A percentile compares a stretch with the other conserved stretches of the same genome.
Conservation (phyloP, 2,797 vertebrate species). For the Crax fasciolata region DNA sequence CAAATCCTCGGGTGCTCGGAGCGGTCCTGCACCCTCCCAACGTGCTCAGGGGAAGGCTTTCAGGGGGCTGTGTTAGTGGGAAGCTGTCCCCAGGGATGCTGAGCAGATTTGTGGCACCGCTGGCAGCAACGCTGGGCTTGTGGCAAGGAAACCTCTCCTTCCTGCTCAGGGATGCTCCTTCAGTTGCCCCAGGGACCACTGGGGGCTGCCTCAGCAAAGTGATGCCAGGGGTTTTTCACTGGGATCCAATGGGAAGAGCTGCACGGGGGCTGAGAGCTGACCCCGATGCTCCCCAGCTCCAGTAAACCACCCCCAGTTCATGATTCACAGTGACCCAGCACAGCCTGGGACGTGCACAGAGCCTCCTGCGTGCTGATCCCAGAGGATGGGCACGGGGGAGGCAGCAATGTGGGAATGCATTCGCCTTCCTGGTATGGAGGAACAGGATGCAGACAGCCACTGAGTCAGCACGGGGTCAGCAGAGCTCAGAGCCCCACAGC, state of each 20-base stretch:
- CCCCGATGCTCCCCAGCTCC: background rate
- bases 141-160: background rate
- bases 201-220: background rate
- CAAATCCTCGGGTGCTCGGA: no score
- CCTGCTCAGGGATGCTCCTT: background rate
- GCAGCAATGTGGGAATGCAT: background rate
- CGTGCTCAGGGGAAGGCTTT: no score
- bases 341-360: background rate
- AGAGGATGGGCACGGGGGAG: background rate
- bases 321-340: accelerated
- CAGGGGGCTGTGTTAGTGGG: no score
- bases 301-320: background rate
- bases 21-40: no score
- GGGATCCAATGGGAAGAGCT: background rate
- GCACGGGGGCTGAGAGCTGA: background rate
- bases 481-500: background rate
- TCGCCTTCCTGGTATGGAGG: background rate
- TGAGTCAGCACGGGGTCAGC: constrained; percentile 2
- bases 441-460: background rate
- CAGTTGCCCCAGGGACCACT: background rate
- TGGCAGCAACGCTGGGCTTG: background rate
- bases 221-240: background rate
- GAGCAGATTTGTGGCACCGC: background rate
- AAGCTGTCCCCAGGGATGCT: background rate
- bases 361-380: background rate